Conservation (phyloP, 64 coral and sea anemone species). For the Orbicella faveolata region DNA sequence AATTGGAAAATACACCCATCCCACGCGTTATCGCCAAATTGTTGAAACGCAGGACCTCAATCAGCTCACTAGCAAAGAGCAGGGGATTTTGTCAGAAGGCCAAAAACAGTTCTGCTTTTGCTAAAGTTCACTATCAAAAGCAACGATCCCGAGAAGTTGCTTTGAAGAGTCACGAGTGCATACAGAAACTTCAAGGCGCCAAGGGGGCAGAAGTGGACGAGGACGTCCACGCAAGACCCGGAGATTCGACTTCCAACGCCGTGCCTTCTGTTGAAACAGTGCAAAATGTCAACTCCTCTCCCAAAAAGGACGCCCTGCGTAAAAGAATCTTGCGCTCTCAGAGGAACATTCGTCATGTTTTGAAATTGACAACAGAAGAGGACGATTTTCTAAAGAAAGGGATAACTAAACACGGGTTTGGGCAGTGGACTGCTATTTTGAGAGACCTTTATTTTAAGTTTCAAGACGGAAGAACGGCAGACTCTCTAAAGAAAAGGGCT, state of each 20-base stretch:
- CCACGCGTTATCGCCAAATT: slow-evolving; percentile 65
- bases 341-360: neutral
- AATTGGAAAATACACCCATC: slow-evolving; percentile 55
- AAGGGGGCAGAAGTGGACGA: slow-evolving; percentile 28
- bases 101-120: slow-evolving; percentile 61
- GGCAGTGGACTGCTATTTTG: slow-evolving; percentile 37
- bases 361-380: slow-evolving; percentile 33
- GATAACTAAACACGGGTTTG: slow-evolving; percentile 41
- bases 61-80: slow-evolving; percentile 23
- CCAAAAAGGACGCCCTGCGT: neutral
- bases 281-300: neutral
- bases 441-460: slow-evolving; percentile 33
- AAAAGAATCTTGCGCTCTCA: neutral
- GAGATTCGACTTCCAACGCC: neutral
- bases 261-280: neutral
- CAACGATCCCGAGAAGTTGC: slow-evolving; percentile 48
- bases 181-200: slow-evolving; percentile 48
- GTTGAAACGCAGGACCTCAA: slow-evolving; percentile 46
- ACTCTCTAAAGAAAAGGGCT: slow-evolving; percentile 26
- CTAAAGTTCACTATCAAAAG: slow-evolving; percentile 63
- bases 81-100: slow-evolving; percentile 33
- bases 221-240: neutral
- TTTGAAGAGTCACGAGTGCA: slow-evolving; percentile 8
- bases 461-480: slow-evolving; percentile 30
- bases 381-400: slow-evolving; percentile 31